Evolutionary conservation across 2,888 invertebrate genomes (phyloP), one percentile per base, ranked within the genome.

Genomic region (Leucophora obtusa): DNA sequence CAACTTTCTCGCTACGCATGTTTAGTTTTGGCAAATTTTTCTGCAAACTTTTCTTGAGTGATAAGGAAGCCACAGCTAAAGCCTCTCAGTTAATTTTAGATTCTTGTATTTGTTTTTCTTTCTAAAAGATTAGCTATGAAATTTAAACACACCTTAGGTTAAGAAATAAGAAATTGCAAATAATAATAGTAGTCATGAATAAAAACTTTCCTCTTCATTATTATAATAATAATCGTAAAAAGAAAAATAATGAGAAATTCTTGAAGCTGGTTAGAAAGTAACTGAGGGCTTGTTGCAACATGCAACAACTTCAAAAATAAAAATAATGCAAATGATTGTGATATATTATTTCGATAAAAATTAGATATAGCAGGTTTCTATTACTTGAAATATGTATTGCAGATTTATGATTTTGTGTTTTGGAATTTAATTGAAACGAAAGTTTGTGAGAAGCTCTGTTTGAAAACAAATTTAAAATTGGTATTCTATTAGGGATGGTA

Each of bases 1-100:
- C 66, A 78, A 72, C 77, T 78, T 78, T 78, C 77, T 68, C 77
- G 77, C 77, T 72, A 66, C 72, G 77, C 71, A 72, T 50, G 35
- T 62, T 78, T 18, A 50, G 65, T 65, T 77, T 77, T 65, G 65
- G 70, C 43, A 70, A 71, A 21, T 65, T 18, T 62, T 47, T 66
- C 14, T 53, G 35, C 33, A 62, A 15, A 60, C n/a, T 51, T 51
- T 51, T 53, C 18, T 18, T 18, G 3, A 8, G 15, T 28, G 15
- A 15, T 28, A 56, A 56, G 56, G 56, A 56, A 56, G 56, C 11
- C 28, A n/a, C 3, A 11, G 24, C 33, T 14, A 28, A 11, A n/a
- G 43, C 4, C 6, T 47, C 43, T n/a, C 43, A n/a, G 43, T 47
- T 7, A 6, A n/a, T n/a, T 14, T 47, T n/a, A n/a, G 6, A n/a